Base-by-base conservation (phyloP, 2,888 invertebrate species). In the Drosophila cognata region DNA sequence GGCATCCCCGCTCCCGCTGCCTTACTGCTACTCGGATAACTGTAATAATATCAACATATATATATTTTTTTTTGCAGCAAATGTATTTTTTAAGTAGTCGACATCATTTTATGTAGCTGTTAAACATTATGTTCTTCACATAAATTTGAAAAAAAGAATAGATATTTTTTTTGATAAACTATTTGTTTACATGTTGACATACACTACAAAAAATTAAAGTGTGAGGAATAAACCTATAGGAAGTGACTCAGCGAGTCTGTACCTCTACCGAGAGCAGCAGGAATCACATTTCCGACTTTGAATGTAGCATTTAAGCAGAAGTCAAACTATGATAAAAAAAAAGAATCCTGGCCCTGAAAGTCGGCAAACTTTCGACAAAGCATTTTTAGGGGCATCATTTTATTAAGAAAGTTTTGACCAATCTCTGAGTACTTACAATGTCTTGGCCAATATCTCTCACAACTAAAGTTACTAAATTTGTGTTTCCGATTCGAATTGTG, bases 41-140 rank as follows among this genome's bases (percentile, higher is more conserved):
- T 66, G 79, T 57, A 62, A 63, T 52, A 75, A 75, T 76, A 80
- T 59, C 4, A 43, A 52, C 3, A 8, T 18, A 46, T 13, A 25
- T 16, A 43, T 29, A 29, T 51, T 11, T 55, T 64, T 29, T 51
- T 28, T 16, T 21, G 16, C 3, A 13, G 11, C 29, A 51, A 28
- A 29, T 29, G 11, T 29, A 11, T 10, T 13, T 13, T 51, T 3
- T 4, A 51, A 51, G 29, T n/a, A 18, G 18, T n/a, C 46, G 25
- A 46, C 18, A 51, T 11, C 10, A n/a, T 28, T 50, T 50, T 50
- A 50, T 48, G 16, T 25, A 16, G 16, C 48, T 28, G 5, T 10
- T 50, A 8, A 50, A 25, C 2, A 28, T 28, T 2, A 16, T 18
- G 8, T 25, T 25, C 25, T 50, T 28, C 16, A 10, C 18, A 5